Conservation (phyloP, 2,113 vertebrate genomes). For the Myxocyprinus asiaticus region DNA sequence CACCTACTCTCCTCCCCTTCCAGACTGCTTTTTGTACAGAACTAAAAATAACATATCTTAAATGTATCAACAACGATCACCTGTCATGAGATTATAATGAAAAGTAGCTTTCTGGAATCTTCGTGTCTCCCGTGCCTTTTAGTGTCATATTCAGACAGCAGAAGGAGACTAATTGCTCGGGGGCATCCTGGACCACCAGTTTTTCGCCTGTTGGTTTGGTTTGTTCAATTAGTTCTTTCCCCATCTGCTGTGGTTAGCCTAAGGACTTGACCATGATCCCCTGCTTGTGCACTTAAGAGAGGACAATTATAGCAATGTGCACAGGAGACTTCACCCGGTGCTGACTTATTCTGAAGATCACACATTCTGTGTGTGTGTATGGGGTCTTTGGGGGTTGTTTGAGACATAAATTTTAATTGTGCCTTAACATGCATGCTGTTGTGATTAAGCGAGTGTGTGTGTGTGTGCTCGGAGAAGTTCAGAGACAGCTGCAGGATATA, state of each 20-base stretch:
- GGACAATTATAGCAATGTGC: slow-evolving; percentile 52
- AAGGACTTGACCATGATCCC: slow-evolving; percentile 47
- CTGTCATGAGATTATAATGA: slow-evolving; percentile 39
- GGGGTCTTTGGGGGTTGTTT: not conserved
- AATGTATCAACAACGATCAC: not conserved
- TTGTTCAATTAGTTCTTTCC: slow-evolving; percentile 42
- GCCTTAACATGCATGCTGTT: slow-evolving; percentile 18
- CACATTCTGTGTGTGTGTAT: not conserved
- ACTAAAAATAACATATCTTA: slow-evolving; percentile 14
- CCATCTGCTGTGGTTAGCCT: slow-evolving; percentile 51
- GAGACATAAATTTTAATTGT: slow-evolving; percentile 33
- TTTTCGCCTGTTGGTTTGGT: slow-evolving; percentile 50
- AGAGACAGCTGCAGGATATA: slow-evolving; percentile 46
- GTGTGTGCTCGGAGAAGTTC: slow-evolving; percentile 19
- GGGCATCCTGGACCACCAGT: slow-evolving; percentile 43
- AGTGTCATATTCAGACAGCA: slow-evolving; percentile 53
- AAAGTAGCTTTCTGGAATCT: slow-evolving; percentile 26
- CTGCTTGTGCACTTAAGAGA: slow-evolving; percentile 16
- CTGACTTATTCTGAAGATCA: slow-evolving; percentile 40
- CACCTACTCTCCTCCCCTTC: not conserved
- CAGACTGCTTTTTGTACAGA: not conserved
- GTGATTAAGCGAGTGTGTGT: slow-evolving; percentile 1
- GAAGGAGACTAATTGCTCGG: slow-evolving; percentile 27
- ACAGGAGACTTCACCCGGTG: slow-evolving; percentile 37
- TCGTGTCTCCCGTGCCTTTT: slow-evolving; percentile 34